These are phyloP conservation scores for Lochmaea capreae DNA, from an alignment of 2,888 invertebrate species.

Conservation along the genomic window DNA sequence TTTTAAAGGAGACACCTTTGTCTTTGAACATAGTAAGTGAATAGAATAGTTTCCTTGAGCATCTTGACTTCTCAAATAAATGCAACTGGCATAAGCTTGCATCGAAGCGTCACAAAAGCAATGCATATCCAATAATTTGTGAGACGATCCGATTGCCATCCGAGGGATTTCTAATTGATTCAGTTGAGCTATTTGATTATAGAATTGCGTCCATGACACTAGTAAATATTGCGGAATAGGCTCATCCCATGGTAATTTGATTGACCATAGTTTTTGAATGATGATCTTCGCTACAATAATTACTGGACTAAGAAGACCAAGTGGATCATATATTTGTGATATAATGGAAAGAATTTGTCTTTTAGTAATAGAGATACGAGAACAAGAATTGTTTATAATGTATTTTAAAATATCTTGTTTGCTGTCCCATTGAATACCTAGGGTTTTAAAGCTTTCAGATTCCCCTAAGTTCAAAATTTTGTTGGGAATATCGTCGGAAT, in stretches of 20 bases:
- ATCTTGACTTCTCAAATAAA: constrained; percentile 9
- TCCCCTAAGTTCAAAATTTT: background rate
- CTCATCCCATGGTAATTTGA: background rate
- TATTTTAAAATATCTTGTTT: background rate
- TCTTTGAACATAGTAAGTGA: background rate
- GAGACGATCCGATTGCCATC: no score
- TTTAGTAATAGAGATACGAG: background rate
- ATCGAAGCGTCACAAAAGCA: constrained; percentile 12
- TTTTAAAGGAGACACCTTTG: constrained; percentile 5
- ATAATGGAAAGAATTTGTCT: background rate
- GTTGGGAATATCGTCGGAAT: background rate
- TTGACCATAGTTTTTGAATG: constrained; percentile 10
- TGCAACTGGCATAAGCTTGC: constrained; percentile 6
- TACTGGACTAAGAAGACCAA: background rate
- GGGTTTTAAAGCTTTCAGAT: background rate
- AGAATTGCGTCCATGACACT: background rate
- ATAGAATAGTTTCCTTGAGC: background rate
- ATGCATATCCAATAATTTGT: background rate
- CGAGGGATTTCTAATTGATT: background rate
- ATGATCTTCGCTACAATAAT: constrained; percentile 1
- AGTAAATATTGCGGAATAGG: background rate
- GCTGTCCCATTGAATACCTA: background rate
- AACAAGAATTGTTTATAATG: background rate
- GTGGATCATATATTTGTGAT: background rate
- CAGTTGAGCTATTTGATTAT: background rate